Evolutionary conservation across 2,888 invertebrate species (phyloP).

Genomic region (Cryptosula pallasiana): DNA sequence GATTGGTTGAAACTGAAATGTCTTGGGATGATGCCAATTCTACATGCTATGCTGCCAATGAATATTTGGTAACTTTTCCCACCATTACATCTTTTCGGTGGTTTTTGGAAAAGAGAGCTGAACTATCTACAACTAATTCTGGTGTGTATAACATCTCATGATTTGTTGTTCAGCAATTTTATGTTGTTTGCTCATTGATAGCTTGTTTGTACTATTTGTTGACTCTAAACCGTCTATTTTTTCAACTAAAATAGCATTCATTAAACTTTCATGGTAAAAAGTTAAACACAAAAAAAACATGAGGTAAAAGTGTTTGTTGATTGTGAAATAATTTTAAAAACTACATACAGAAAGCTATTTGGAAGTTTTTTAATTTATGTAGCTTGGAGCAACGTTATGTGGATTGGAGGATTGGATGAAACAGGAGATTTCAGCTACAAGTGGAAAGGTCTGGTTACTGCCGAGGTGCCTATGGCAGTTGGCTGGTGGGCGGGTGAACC

Average conservation of each 20-base stretch:
- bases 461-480: not conserved
- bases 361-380: not conserved
- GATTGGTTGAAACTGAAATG: not conserved
- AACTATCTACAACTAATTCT: not conserved
- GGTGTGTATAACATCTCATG: no score
- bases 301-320: no score
- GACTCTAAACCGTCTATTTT: no score
- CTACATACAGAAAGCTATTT: not conserved
- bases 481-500: not conserved
- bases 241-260: no score
- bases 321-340: not conserved
- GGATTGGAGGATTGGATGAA: not conserved
- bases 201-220: no score
- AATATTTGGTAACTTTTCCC: not conserved
- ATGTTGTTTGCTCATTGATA: not conserved
- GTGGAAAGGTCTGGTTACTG: not conserved
- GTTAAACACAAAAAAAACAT: no score
- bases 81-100: not conserved
- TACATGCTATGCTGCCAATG: not conserved
- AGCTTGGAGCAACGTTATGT: not conserved
- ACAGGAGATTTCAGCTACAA: not conserved
- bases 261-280: no score
- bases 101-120: not conserved
- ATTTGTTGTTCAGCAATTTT: not conserved
- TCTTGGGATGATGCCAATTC: not conserved